These are phyloP conservation scores for Paradisaea rubra DNA, from an alignment of 2,113 vertebrate species.

Conservation along the genomic window DNA sequence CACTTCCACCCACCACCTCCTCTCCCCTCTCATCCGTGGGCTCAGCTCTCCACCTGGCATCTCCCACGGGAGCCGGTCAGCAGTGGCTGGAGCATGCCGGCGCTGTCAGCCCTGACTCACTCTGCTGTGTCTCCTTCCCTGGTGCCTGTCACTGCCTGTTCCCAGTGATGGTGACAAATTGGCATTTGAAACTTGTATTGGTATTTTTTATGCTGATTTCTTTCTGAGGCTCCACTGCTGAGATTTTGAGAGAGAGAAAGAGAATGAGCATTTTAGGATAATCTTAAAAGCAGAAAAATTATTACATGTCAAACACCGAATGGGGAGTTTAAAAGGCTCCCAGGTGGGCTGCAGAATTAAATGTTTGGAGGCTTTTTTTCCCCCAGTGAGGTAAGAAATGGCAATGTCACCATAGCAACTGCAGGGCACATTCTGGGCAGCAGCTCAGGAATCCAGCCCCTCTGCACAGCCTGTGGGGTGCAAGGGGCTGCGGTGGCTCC, in stretches of 20 bases:
- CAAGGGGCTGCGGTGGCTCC: not conserved
- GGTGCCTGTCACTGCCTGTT: not conserved
- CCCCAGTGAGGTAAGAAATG: conserved; percentile 25
- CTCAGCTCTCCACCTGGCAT: not conserved
- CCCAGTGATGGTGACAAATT: not conserved
- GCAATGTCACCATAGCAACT: conserved; percentile 68
- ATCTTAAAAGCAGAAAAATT: conserved; percentile 71
- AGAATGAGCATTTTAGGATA: conserved; percentile 65
- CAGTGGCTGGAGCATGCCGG: accelerated
- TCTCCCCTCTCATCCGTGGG: not conserved
- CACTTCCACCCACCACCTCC: not conserved
- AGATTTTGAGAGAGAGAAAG: conserved; percentile 39
- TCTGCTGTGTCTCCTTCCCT: not conserved
- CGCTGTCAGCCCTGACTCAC: not conserved
- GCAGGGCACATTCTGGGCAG: conserved; percentile 35
- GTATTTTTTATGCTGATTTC: conserved; percentile 51
- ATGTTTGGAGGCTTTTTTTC: conserved; percentile 57
- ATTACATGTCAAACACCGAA: conserved; percentile 68
- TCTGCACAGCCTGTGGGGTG: not conserved
- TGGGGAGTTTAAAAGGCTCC: conserved; percentile 72
- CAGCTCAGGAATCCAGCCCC: not conserved
- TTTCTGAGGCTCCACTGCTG: conserved; percentile 15
- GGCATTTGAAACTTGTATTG: conserved; percentile 19
- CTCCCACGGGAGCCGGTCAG: not conserved
- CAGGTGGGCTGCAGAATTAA: conserved; percentile 72